Percentiles rank a stretch among this genome's conserved stretches.
Evolutionary conservation across 2,113 vertebrate genomes (phyloP).

Genomic region (Tupaia chinensis): DNA sequence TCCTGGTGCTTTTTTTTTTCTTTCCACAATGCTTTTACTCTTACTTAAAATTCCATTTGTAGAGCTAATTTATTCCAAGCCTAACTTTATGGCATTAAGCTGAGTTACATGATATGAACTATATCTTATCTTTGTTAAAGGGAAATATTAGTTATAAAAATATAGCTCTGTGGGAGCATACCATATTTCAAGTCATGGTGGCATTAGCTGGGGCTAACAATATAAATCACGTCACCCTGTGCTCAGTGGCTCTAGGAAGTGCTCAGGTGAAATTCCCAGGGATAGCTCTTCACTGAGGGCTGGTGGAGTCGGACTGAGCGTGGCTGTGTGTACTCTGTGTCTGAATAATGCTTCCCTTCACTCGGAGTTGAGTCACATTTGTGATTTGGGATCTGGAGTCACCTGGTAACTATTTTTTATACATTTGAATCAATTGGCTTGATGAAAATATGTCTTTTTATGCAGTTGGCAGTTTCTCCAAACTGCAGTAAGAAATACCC

Average conservation of each 20-base stretch:
- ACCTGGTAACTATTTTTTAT: slow-evolving; percentile 61
- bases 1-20: background rate
- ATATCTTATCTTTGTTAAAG: slow-evolving; percentile 69
- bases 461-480: background rate
- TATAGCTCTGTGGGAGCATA: slow-evolving; percentile 25
- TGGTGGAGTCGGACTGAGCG: background rate
- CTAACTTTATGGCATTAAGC: slow-evolving; percentile 68
- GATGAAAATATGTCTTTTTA: slow-evolving; percentile 13
- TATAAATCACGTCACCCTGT: slow-evolving; percentile 41
- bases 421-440: slow-evolving; percentile 39
- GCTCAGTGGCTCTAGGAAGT: background rate
- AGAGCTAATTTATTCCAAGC: slow-evolving; percentile 72
- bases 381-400: slow-evolving; percentile 45
- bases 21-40: slow-evolving; percentile 48
- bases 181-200: slow-evolving; percentile 49
- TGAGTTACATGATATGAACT: slow-evolving; percentile 60
- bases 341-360: slow-evolving; percentile 36
- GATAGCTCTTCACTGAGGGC: background rate
- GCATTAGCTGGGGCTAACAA: background rate
- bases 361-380: slow-evolving; percentile 53
- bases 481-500: background rate
- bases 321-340: background rate
- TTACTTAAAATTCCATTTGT: slow-evolving; percentile 80
- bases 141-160: slow-evolving; percentile 58
- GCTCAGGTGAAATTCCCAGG: slow-evolving; percentile 3